phyloP scores from a whole-genome alignment of 2,797 vertebrate species.

The Iguana delicatissima region DNA sequence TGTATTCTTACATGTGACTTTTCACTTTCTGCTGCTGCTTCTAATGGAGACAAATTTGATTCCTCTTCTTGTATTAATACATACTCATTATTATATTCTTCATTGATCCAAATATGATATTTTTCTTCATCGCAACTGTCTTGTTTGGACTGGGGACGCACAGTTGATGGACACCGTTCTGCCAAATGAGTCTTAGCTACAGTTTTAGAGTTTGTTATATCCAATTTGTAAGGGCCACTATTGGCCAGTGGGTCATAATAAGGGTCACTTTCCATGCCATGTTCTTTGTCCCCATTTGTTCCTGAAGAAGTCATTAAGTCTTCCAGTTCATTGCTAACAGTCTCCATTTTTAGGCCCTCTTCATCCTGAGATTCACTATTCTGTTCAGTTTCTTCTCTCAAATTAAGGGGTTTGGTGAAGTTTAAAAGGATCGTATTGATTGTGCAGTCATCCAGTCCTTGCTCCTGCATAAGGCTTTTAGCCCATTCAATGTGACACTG shows the following conservation, averaged over 20 bases:
- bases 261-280: slow-evolving; percentile 62
- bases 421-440: slow-evolving; percentile 74
- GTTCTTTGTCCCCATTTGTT: not conserved
- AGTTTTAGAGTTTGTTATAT: slow-evolving; percentile 10
- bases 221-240: slow-evolving; percentile 28
- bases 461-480: slow-evolving; percentile 76
- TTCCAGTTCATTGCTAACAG: not conserved
- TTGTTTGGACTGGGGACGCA: slow-evolving; percentile 45
- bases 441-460: slow-evolving; percentile 80
- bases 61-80: slow-evolving; percentile 82
- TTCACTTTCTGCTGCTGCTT: slow-evolving; percentile 12
- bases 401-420: slow-evolving; percentile 78
- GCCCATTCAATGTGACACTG: slow-evolving; percentile 84
- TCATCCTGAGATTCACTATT: not conserved
- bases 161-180: slow-evolving; percentile 51
- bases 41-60: slow-evolving; percentile 7
- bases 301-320: not conserved
- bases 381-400: slow-evolving; percentile 2
- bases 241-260: slow-evolving; percentile 52
- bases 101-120: not conserved
- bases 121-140: slow-evolving; percentile 32
- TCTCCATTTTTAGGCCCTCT: not conserved
- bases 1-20: slow-evolving; percentile 60
- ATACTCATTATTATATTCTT: slow-evolving; percentile 68
- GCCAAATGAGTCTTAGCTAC: slow-evolving; percentile 42